Evolutionary conservation across 2,113 vertebrate genomes (phyloP).

Genomic region (Willisornis vidua): DNA sequence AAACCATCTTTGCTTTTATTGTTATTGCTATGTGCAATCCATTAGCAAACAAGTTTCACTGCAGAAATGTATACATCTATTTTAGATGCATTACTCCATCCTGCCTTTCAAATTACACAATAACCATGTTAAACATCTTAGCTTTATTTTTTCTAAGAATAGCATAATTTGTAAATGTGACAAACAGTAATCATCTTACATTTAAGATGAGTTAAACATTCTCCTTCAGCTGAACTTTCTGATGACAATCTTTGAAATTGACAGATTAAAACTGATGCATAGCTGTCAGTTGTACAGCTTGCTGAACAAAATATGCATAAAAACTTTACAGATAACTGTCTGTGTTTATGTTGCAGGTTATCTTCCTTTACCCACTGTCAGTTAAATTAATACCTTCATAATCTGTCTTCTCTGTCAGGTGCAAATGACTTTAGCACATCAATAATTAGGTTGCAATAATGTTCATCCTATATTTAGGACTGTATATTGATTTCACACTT

Average conservation of each 20-base stretch:
- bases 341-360: constrained; percentile 37
- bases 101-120: constrained; percentile 67
- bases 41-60: constrained; percentile 65
- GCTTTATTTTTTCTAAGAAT: constrained; percentile 64
- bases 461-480: constrained; percentile 44
- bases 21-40: constrained; percentile 39
- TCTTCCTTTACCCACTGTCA: constrained; percentile 22
- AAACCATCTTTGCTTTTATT: constrained; percentile 71
- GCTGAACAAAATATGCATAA: constrained; percentile 58
- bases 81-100: constrained; percentile 56
- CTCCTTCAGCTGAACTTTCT: constrained; percentile 75
- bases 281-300: constrained; percentile 63
- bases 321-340: constrained; percentile 61
- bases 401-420: constrained; percentile 55
- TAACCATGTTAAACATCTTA: constrained; percentile 68
- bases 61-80: constrained; percentile 41
- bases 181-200: constrained; percentile 64
- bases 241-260: constrained; percentile 73
- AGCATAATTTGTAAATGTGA: constrained; percentile 61
- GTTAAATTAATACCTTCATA: constrained; percentile 66
- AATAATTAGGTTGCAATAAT: constrained; percentile 64
- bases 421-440: constrained; percentile 57
- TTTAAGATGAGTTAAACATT: constrained; percentile 64
- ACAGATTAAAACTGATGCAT: constrained; percentile 72
- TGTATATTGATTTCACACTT: constrained; percentile 63